Conservation (phyloP, 92 coral and sea anemone species). For the Parazoanthus atlanticus region DNA sequence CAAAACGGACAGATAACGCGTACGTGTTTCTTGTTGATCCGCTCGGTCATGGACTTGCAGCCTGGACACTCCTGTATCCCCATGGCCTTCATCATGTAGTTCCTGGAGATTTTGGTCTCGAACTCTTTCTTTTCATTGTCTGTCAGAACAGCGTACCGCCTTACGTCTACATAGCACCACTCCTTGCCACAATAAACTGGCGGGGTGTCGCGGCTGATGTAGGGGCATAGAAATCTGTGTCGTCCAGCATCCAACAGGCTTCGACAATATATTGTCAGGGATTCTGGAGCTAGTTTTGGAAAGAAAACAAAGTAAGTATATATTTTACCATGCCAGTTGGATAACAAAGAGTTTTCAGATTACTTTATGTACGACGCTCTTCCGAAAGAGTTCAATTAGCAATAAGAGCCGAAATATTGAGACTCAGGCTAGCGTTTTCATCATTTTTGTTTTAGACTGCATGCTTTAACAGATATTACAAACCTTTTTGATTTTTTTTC, state of each 20-base stretch:
- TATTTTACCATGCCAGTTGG: background rate
- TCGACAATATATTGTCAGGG: slow-evolving; percentile 83
- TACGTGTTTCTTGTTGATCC: slow-evolving; percentile 65
- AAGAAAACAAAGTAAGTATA: background rate
- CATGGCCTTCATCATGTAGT: slow-evolving; percentile 73
- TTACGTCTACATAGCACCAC: slow-evolving; percentile 78
- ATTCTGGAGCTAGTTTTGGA: slow-evolving; percentile 71
- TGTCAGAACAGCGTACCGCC: slow-evolving; percentile 89
- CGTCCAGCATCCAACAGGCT: slow-evolving; percentile 76
- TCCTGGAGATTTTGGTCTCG: slow-evolving; percentile 74
- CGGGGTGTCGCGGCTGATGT: slow-evolving; percentile 60
- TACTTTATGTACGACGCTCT: background rate
- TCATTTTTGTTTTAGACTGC: background rate
- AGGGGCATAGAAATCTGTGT: slow-evolving; percentile 77
- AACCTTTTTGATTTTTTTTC: no score
- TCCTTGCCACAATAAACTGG: slow-evolving; percentile 75
- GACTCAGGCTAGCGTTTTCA: background rate
- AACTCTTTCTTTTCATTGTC: slow-evolving; percentile 72
- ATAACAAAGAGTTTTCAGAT: background rate
- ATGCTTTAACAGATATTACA: background rate
- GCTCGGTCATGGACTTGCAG: slow-evolving; percentile 72
- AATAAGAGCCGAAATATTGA: no score
- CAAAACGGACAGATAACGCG: slow-evolving; percentile 77
- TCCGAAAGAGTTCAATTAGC: background rate
- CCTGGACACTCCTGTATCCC: slow-evolving; percentile 87